These are phyloP conservation scores for Apis mellifera DNA, from an alignment of 1,140 invertebrate species.

Conservation along the genomic window Amel_HAv3.1 CM009941.2:514001-514500, in stretches of 20 bases:
- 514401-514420: slow-evolving; percentile 82
- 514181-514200: slow-evolving; percentile 80
- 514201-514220: slow-evolving; percentile 77
- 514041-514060: slow-evolving; percentile 10
- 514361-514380: slow-evolving; percentile 89
- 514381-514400: slow-evolving; percentile 85
- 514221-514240: slow-evolving; percentile 80
- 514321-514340: slow-evolving; percentile 82
- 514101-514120: slow-evolving; percentile 81
- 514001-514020: slow-evolving; percentile 85
- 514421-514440: slow-evolving; percentile 85
- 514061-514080: neutral
- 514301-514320: slow-evolving; percentile 82
- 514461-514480: slow-evolving; percentile 84
- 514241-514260: slow-evolving; percentile 81
- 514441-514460: slow-evolving; percentile 88
- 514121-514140: slow-evolving; percentile 83
- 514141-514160: slow-evolving; percentile 83
- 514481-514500: slow-evolving; percentile 84
- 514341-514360: slow-evolving; percentile 89
- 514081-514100: slow-evolving; percentile 47
- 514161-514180: slow-evolving; percentile 81
- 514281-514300: slow-evolving; percentile 85
- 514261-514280: slow-evolving; percentile 84
- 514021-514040: slow-evolving; percentile 76